phyloP scores from a whole-genome alignment of 2,888 invertebrate genomes.

The Coronaproctus castanopsis region DNA sequence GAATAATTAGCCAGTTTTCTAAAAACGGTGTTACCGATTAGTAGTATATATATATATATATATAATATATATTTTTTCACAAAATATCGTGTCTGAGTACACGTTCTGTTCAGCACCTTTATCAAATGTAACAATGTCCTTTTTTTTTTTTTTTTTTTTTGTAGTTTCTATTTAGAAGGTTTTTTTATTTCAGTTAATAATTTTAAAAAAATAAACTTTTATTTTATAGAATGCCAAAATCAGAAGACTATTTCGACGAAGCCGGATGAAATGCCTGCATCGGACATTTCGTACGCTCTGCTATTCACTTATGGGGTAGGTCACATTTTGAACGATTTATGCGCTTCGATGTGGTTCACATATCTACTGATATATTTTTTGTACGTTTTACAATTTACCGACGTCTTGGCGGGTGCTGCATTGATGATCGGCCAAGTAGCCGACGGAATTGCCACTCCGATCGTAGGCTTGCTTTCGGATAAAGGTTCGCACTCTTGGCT shows the following conservation, averaged over 20 bases:
- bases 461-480: slow-evolving; percentile 69
- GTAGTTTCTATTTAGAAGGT: too few species aligned
- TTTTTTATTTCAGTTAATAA: too few species aligned
- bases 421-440: slow-evolving; percentile 49
- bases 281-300: slow-evolving; percentile 14
- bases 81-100: too few species aligned
- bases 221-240: neutral
- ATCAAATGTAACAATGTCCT: too few species aligned
- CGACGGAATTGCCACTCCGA: slow-evolving; percentile 44
- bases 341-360: slow-evolving; percentile 86
- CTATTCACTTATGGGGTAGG: slow-evolving; percentile 49
- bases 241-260: neutral
- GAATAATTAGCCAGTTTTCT: too few species aligned
- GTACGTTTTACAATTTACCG: slow-evolving; percentile 32
- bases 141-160: too few species aligned
- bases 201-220: too few species aligned
- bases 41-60: too few species aligned
- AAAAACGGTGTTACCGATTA: too few species aligned
- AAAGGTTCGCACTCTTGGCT: slow-evolving; percentile 41
- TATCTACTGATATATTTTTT: slow-evolving; percentile 69
- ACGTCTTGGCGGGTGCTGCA: slow-evolving; percentile 33
- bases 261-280: neutral
- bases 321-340: slow-evolving; percentile 77
- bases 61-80: too few species aligned
- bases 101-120: too few species aligned